Evolutionary conservation across 2,888 invertebrate genomes (phyloP).

Genomic region (Eilema depressum): DNA sequence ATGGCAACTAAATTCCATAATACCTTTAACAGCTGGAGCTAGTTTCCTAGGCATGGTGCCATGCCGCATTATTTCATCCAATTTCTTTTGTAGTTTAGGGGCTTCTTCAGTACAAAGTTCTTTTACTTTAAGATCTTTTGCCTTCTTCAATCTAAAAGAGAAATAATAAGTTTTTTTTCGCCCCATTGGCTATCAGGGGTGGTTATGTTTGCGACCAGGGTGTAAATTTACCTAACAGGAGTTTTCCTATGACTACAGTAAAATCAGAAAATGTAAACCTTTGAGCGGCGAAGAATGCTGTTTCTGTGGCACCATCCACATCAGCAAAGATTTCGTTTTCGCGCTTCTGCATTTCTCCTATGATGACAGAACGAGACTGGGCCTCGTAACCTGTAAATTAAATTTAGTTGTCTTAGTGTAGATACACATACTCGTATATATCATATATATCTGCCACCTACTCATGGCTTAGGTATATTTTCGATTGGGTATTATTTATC

Average conservation of each 20-base stretch:
- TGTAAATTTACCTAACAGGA: too few relatives aligned
- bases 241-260: too few relatives aligned
- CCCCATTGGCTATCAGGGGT: too few relatives aligned
- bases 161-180: background rate
- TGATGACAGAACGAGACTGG: constrained; percentile 66
- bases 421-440: too few relatives aligned
- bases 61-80: constrained; percentile 69
- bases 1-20: background rate
- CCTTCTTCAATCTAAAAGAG: constrained; percentile 67
- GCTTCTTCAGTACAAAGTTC: constrained; percentile 63
- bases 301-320: constrained; percentile 66
- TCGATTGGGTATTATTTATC: too few relatives aligned
- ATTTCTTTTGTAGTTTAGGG: constrained; percentile 61
- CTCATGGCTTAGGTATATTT: too few relatives aligned
- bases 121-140: constrained; percentile 47
- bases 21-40: constrained; percentile 70
- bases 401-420: background rate
- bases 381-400: constrained; percentile 65
- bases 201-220: too few relatives aligned
- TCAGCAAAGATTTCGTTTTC: constrained; percentile 74
- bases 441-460: too few relatives aligned
- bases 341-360: constrained; percentile 78
- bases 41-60: constrained; percentile 72
- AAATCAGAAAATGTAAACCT: constrained; percentile 61
- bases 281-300: constrained; percentile 78